These are phyloP conservation scores for Callyntrura guangdongensis DNA, from an alignment of 2,888 invertebrate genomes.

Conservation along the genomic window DNA sequence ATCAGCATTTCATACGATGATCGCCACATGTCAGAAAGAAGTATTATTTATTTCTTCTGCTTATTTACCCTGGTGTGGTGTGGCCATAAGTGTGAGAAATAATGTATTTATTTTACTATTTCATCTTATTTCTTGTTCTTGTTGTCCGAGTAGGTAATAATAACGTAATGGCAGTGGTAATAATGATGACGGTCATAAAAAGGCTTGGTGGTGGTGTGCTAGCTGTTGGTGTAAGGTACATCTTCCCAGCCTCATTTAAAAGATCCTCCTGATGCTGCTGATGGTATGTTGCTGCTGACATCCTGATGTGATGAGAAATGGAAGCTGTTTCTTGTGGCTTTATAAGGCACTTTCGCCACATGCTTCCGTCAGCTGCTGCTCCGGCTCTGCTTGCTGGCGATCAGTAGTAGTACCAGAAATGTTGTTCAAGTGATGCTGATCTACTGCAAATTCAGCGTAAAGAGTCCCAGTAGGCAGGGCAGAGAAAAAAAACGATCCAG, in stretches of 20 bases:
- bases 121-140: background rate
- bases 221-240: constrained; percentile 5
- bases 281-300: constrained; percentile 43
- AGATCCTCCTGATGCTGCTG: background rate
- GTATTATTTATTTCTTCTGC: background rate
- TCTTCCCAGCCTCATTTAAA: background rate
- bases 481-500: background rate
- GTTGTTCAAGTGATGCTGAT: background rate
- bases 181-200: constrained; percentile 21
- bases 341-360: constrained; percentile 78
- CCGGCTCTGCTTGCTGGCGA: background rate
- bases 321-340: constrained; percentile 72
- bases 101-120: constrained; percentile 24
- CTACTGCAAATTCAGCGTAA: constrained; percentile 54
- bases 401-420: no score
- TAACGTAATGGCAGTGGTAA: constrained; percentile 12
- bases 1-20: constrained; percentile 1
- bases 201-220: background rate
- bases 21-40: background rate
- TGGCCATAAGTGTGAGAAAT: constrained; percentile 32
- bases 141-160: constrained; percentile 17
- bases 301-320: constrained; percentile 73
- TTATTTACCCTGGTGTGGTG: background rate
- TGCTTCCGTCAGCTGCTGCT: constrained; percentile 59
- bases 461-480: constrained; percentile 58